Conservation (phyloP, 92 coral and sea anemone genomes). For the Bergia puertoricense region DNA sequence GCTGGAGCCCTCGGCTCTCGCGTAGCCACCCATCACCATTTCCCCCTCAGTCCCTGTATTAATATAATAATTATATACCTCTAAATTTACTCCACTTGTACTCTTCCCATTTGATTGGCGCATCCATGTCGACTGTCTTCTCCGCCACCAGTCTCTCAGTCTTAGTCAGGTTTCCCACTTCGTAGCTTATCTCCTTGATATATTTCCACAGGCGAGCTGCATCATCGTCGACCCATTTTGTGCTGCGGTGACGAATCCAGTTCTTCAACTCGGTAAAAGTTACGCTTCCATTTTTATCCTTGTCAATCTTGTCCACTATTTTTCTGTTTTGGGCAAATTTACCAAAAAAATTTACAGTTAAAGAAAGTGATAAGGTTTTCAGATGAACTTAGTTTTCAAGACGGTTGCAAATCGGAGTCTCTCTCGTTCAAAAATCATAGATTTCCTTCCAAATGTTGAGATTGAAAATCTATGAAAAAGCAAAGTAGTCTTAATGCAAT, state of each 20-base stretch:
- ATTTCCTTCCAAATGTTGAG: no score
- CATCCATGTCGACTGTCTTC: constrained; percentile 46
- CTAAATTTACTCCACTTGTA: constrained; percentile 59
- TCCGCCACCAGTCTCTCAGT: constrained; percentile 19
- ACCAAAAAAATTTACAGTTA: not conserved
- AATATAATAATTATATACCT: constrained; percentile 1
- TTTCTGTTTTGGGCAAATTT: constrained; percentile 45
- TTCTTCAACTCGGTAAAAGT: constrained; percentile 64
- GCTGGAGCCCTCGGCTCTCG: no score
- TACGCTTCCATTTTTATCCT: constrained; percentile 79
- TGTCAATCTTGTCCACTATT: constrained; percentile 89
- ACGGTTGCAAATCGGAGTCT: no score
- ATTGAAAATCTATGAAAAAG: no score
- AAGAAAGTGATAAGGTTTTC: no score
- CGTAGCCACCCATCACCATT: no score
- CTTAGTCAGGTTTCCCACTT: not conserved
- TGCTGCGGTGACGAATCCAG: constrained; percentile 75
- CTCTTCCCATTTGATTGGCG: constrained; percentile 67
- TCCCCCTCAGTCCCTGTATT: no score
- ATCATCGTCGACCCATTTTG: constrained; percentile 62
- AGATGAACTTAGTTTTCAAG: no score
- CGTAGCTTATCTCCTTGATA: constrained; percentile 11
- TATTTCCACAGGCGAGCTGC: constrained; percentile 66
- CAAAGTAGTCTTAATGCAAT: no score
- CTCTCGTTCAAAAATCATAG: no score